phyloP scores from a whole-genome alignment of 2,888 invertebrate species.

The Dione juno region DNA sequence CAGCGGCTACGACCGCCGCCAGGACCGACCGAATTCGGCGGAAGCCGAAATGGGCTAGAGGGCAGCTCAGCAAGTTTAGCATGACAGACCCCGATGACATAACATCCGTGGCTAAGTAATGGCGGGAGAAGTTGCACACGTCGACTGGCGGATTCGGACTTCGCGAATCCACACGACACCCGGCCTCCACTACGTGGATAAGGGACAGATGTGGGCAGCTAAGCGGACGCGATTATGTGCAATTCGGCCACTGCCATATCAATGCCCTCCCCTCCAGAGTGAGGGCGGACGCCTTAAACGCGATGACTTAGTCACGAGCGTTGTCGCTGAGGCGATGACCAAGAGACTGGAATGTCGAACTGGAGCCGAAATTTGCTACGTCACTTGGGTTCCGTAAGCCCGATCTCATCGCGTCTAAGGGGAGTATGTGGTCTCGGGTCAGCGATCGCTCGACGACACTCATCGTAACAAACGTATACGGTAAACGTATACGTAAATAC shows the following conservation, averaged over 20 bases:
- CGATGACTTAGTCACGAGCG: slow-evolving; percentile 52
- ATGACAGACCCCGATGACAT: neutral
- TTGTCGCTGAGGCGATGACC: slow-evolving; percentile 46
- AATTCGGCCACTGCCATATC: slow-evolving; percentile 52
- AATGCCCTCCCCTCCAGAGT: slow-evolving; percentile 53
- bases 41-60: neutral
- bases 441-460: slow-evolving; percentile 46
- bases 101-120: slow-evolving; percentile 12
- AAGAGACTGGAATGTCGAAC: slow-evolving; percentile 49
- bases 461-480: slow-evolving; percentile 50
- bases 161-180: slow-evolving; percentile 23
- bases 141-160: slow-evolving; percentile 26
- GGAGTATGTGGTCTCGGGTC: slow-evolving; percentile 52
- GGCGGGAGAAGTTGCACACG: slow-evolving; percentile 22
- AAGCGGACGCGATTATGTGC: slow-evolving; percentile 54
- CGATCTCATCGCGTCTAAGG: slow-evolving; percentile 51
- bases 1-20: no score
- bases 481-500: no score
- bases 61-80: slow-evolving; percentile 4
- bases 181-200: slow-evolving; percentile 33
- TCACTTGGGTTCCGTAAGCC: slow-evolving; percentile 53
- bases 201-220: slow-evolving; percentile 34
- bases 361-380: slow-evolving; percentile 50
- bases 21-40: no score
- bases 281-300: slow-evolving; percentile 45